Evolutionary conservation across 2,113 vertebrate genomes (phyloP), one percentile per base, ranked within the genome.

Genomic region (Sitta europaea): DNA sequence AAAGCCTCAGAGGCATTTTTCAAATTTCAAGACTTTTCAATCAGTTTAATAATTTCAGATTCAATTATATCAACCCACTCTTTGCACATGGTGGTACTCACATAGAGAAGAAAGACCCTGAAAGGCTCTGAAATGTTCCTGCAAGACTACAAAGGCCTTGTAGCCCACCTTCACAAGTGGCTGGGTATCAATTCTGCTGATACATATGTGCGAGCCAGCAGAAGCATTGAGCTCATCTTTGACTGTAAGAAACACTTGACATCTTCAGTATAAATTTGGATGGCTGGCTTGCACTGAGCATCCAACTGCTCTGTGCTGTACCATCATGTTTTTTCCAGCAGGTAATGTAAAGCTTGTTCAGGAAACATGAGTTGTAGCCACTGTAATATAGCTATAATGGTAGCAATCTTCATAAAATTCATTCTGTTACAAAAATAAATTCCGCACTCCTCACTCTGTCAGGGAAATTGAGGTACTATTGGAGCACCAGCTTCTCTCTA

Each of bases 131-230:
- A 84, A 63, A 55, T 45, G 6, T 36, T 83, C 59, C 54, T 81
- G 40, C 55, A 79, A 71, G 14, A 10, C 5, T 6, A 11, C 31
- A 48, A 54, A 65, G 4, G 17, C 31, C 36, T 29, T 5, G 12
- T 18, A 66, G 14, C 4, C 9, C 33, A 63, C 29, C 27, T 80
- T 63, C 43, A 68, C 1, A 2, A 21, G 25, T 40, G 12, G 11
- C 0, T 67, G 7, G 9, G 19, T 57, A 66, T 74, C 21, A 66
- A 3, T 67, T 75, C 72, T 80, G 53, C 35, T 72, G 23, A n/a
- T 40, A 72, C 10, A 48, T 7, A 2, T 17, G 19, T 0, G 0
- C 35, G 17, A 74, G 19, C 11, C 45, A 85, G 43, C 29, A 78
- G 48, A 8, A 75, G 42, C 27, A 33, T 3, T 33, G 11, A 67